These are phyloP conservation scores for Lethenteron camtschaticum DNA, from an alignment of 2,113 vertebrate genomes.

Conservation along the genomic window DNA sequence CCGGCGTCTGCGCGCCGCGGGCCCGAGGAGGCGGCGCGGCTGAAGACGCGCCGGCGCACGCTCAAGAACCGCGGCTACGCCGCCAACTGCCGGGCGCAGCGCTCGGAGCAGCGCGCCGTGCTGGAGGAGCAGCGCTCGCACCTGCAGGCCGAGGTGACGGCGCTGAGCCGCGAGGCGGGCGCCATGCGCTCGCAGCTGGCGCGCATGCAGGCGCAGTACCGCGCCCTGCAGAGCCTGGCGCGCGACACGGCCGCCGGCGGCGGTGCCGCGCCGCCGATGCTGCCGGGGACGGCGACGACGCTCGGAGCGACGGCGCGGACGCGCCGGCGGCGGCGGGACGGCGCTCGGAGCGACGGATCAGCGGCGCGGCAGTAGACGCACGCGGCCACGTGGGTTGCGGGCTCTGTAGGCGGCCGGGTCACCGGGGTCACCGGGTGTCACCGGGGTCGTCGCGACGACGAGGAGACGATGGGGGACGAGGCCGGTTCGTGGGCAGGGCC, in stretches of 20 bases:
- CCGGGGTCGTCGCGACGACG: no score
- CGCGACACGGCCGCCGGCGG: background rate
- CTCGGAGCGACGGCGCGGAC: no score
- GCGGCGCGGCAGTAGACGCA: no score
- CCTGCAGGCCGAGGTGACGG: background rate
- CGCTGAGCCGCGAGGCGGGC: background rate
- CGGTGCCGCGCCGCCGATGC: background rate
- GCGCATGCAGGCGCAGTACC: background rate
- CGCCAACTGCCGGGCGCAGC: background rate
- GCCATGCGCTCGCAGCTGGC: background rate
- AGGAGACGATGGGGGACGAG: no score
- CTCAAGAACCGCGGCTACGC: conserved; percentile 5
- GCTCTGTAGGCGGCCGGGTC: no score
- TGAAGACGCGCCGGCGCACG: conserved; percentile 4
- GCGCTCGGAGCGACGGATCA: no score
- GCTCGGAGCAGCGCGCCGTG: background rate
- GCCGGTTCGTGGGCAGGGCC: no score
- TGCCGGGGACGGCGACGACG: no score
- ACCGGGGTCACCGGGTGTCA: no score
- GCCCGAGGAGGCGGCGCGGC: background rate
- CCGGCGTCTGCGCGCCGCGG: background rate
- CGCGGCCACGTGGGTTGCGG: no score
- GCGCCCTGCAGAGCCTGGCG: conserved; percentile 2
- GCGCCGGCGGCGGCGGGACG: no score
- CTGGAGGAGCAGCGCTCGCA: background rate